Base-by-base conservation (phyloP, 1,140 invertebrate genomes). In the Platyura marginata region DNA sequence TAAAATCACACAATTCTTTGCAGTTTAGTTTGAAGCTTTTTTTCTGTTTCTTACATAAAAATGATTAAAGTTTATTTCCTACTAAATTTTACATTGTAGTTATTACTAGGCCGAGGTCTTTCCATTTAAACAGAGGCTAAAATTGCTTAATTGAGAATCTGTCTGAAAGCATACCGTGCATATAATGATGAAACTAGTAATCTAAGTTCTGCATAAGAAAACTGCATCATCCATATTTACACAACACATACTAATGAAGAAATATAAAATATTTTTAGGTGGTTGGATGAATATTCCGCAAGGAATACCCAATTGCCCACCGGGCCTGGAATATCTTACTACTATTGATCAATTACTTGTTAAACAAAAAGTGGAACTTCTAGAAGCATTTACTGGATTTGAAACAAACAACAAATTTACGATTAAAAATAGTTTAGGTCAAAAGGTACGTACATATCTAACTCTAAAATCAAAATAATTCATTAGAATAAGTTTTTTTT, bases 301-400 rank as follows among this genome's bases (percentile, higher is more conserved):
- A 65, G 73, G 70, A 50, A 76, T 70, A 60, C 68, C 63, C 9
- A 86, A 77, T 59, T 91, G 81, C 69, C 90, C 83, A 41, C 83
- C 75, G 54, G 90, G 88, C 48, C 79, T 95, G 70, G 88, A 91
- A 71, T 94, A 88, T 72, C 78, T 94, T 66, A 84, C 82, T 59
- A 74, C 71, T 72, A 77, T 93, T 72, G 88, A 94, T 63, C 77
- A 86, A 50, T 65, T 94, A 35, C 66, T 91, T 43, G 72, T 95
- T 36, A 79, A 91, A 53, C 88, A 92, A 61, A 86, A 90, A 66
- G 72, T 87, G 9, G 86, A 92, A 57, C 49, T 85, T 6, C 52
- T 90, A 18, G 86, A 93, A 74, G 80, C 77, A 15, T 74, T 86
- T 48, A 76, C 75, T 45, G 83, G 83, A n/a, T 90, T 80, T 64